Evolutionary conservation across 1,140 invertebrate genomes (phyloP).

Genomic region (Drosophila pachea): DNA sequence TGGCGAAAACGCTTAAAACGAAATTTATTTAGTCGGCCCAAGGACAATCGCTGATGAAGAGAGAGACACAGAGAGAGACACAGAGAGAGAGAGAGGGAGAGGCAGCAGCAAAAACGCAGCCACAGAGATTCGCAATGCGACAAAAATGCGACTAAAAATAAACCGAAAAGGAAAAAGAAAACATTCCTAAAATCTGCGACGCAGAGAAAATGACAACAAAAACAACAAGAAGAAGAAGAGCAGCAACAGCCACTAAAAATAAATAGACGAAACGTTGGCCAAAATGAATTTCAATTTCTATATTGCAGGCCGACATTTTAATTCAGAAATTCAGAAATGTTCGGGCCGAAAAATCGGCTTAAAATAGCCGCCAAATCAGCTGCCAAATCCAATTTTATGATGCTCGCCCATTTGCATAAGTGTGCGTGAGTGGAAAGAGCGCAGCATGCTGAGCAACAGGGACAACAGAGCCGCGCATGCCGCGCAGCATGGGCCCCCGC

Average conservation of each 20-base stretch:
- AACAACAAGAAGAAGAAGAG: slow-evolving; percentile 44
- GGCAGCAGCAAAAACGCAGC: background rate
- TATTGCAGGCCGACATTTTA: slow-evolving; percentile 44
- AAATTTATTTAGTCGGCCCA: slow-evolving; percentile 76
- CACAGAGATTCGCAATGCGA: slow-evolving; percentile 68
- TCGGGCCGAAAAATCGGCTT: slow-evolving; percentile 41
- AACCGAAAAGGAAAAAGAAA: slow-evolving; percentile 37
- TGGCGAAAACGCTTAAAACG: slow-evolving; percentile 74
- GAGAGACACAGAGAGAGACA: slow-evolving; percentile 9
- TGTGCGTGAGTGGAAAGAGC: slow-evolving; percentile 11
- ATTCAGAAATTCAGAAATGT: slow-evolving; percentile 51
- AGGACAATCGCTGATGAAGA: slow-evolving; percentile 12
- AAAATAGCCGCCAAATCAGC: slow-evolving; percentile 63
- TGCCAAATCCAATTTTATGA: slow-evolving; percentile 77
- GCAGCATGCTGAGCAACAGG: slow-evolving; percentile 30
- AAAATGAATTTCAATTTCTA: slow-evolving; percentile 68
- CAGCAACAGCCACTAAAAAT: slow-evolving; percentile 58
- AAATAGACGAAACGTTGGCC: slow-evolving; percentile 48
- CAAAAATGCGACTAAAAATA: slow-evolving; percentile 75
- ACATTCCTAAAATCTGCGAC: slow-evolving; percentile 20
- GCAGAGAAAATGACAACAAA: slow-evolving; percentile 43
- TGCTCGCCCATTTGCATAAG: slow-evolving; percentile 69
- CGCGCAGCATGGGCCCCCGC: slow-evolving; percentile 63
- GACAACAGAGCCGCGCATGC: slow-evolving; percentile 36
- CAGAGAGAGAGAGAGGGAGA: background rate